Percentiles rank a stretch among this genome's conserved stretches.
phyloP scores from a whole-genome alignment of 2,113 vertebrate species.

The Melanotaenia duboulayi region DNA sequence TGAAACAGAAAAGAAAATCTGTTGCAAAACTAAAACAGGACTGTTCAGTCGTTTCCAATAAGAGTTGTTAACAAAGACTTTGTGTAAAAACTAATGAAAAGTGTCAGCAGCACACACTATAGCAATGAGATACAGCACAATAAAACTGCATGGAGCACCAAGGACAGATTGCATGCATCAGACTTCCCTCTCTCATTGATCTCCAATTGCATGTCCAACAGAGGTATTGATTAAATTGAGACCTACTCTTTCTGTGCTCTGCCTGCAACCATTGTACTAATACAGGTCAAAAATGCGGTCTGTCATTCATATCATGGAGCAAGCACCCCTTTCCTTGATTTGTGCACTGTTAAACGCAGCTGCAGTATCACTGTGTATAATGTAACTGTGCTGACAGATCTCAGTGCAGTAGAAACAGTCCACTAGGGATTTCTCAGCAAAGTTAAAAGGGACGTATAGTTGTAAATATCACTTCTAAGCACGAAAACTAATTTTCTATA shows the following conservation, averaged over 20 bases:
- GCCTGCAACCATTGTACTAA: constrained; percentile 39
- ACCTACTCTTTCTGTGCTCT: constrained; percentile 45
- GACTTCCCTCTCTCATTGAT: constrained; percentile 56
- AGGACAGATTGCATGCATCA: constrained; percentile 24
- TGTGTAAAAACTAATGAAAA: constrained; percentile 49
- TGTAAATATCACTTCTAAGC: neutral
- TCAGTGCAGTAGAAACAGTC: constrained; percentile 1
- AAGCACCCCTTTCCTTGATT: constrained; percentile 31
- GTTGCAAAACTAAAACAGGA: neutral
- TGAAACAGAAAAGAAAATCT: neutral
- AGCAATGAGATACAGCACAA: constrained; percentile 26
- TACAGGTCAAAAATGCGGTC: constrained; percentile 40
- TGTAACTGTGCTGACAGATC: neutral
- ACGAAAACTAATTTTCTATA: neutral
- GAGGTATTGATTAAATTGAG: constrained; percentile 67
- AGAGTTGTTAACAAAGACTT: constrained; percentile 34
- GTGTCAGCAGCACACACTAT: constrained; percentile 37
- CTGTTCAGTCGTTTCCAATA: constrained; percentile 22
- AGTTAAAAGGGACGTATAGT: neutral
- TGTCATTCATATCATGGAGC: constrained; percentile 40
- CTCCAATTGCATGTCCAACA: constrained; percentile 46
- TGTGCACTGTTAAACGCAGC: neutral
- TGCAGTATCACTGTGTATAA: neutral
- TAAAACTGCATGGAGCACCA: constrained; percentile 17
- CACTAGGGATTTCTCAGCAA: neutral